Evolutionary conservation across 1,140 invertebrate species (phyloP), one percentile per base, ranked within the genome.

Genomic region (Drosophila bifasciata): DNA sequence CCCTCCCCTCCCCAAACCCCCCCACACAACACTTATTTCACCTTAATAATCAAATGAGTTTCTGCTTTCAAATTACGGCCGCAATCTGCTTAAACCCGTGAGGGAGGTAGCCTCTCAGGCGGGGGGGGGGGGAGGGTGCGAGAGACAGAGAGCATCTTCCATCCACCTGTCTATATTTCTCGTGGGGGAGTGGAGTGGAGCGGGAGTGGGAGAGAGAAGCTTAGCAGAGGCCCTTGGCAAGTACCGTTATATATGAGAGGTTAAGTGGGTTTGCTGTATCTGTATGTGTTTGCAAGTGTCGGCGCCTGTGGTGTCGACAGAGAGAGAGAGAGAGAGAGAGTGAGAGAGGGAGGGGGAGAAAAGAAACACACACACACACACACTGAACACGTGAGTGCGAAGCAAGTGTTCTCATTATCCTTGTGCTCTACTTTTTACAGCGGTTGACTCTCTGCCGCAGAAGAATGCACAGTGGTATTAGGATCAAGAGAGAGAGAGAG

Each of bases 31-130:
- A 88, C 75, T 89, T 83, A 88, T 88, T 88, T 78, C 84, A 83
- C 75, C 79, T 88, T 89, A 89, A 88, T 88, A 88, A 88, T 89
- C 83, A 88, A 88, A 88, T 89, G 84, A 88, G 79, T 88, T 88
- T 88, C 61, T 75, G 79, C 83, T 89, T 71, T 83, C 79, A 88
- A 86, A 88, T 88, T 88, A 88, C 78, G 83, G 83, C 83, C 83
- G 83, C 84, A 88, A 86, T 86, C 84, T 88, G 83, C 83, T 88
- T 86, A 88, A 71, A 68, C 79, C 75, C 70, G 57, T 55, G 43
- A 55, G 61, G 61, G 72, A 63, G 69, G 45, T 41, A 36, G 51
- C 56, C 15, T 19, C 46, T 48, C 61, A 46, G 49, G 56, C 25
- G 23, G 49, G 39, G 19, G 19, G 41, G 53, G 52, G 43, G 28